Evolutionary conservation across 2,113 vertebrate species (phyloP).

Genomic region (Emydura subglobosa): DNA sequence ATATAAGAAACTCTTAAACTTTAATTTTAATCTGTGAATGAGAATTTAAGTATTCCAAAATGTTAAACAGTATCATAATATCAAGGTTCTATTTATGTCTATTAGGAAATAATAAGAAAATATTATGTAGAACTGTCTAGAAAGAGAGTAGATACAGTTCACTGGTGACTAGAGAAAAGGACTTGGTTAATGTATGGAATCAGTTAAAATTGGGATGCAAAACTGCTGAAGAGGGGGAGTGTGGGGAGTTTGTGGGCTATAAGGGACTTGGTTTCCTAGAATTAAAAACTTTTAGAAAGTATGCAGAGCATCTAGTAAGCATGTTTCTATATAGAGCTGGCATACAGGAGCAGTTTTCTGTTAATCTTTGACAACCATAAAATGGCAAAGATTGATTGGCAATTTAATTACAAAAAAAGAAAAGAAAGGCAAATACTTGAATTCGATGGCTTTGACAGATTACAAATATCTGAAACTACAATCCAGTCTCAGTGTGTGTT

Average conservation of each 20-base stretch:
- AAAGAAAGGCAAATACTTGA: too few species aligned
- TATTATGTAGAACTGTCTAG: background rate
- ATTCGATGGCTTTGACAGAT: too few species aligned
- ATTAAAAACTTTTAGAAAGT: background rate
- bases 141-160: background rate
- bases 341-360: too few species aligned
- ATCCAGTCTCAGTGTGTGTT: background rate
- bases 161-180: background rate
- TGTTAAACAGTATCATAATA: too few species aligned
- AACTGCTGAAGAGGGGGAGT: background rate
- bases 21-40: background rate
- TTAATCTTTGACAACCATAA: too few species aligned
- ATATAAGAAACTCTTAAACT: background rate
- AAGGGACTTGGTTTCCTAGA: background rate
- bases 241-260: background rate
- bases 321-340: background rate
- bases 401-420: too few species aligned
- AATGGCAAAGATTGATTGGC: too few species aligned
- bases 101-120: background rate
- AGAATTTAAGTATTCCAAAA: background rate
- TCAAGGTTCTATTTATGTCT: background rate
- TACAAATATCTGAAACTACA: background rate
- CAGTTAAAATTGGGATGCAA: background rate
- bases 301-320: background rate
- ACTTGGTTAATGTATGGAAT: background rate